These are phyloP conservation scores for Eudyptes chrysolophus DNA, from an alignment of 2,113 vertebrate genomes.

Conservation along the genomic window DNA sequence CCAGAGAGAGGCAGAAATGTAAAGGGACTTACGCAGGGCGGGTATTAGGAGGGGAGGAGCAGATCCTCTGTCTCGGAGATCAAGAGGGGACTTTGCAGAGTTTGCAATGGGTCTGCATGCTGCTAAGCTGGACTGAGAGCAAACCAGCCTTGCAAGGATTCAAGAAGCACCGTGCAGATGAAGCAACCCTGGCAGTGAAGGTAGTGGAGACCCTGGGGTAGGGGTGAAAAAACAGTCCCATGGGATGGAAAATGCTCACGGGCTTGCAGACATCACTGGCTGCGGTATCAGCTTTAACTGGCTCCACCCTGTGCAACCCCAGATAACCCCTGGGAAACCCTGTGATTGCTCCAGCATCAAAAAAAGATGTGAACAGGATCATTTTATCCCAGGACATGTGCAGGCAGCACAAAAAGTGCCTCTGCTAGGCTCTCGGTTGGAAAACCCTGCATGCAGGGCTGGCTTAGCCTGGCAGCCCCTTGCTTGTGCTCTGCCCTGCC, in stretches of 20 bases:
- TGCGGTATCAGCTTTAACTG: neutral
- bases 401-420: neutral
- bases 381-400: neutral
- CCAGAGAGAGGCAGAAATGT: neutral
- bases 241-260: neutral
- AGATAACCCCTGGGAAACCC: neutral
- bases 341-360: neutral
- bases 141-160: neutral
- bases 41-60: neutral
- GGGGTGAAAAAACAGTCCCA: neutral
- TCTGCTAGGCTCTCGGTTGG: neutral
- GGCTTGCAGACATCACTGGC: neutral
- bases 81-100: neutral
- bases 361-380: neutral
- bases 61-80: neutral
- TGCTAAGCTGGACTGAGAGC: neutral
- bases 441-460: neutral
- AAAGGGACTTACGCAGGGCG: neutral
- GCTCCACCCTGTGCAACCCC: neutral
- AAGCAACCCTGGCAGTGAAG: neutral
- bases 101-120: neutral
- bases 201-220: neutral
- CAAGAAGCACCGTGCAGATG: neutral
- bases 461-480: neutral
- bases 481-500: neutral